Evolutionary conservation across 2,113 vertebrate genomes (phyloP).

Genomic region (Perca fluviatilis): DNA sequence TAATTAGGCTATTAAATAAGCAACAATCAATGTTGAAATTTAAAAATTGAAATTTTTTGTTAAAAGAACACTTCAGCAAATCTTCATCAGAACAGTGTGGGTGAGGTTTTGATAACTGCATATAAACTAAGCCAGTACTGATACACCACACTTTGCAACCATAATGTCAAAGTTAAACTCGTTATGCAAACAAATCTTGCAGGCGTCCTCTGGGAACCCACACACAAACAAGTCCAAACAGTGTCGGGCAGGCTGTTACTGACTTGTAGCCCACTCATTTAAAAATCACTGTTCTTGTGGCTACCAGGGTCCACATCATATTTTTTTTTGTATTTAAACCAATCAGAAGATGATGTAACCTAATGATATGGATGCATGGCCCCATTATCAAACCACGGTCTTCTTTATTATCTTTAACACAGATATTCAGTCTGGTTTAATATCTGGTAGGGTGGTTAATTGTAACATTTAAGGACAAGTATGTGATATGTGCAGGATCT

Average conservation of each 20-base stretch:
- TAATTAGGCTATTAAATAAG: neutral
- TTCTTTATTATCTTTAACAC: neutral
- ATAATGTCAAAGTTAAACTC: neutral
- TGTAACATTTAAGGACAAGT: neutral
- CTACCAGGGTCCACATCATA: neutral
- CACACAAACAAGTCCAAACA: neutral
- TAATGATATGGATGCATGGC: too few species aligned
- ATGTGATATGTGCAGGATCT: neutral
- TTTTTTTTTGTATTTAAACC: too few species aligned
- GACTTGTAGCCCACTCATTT: neutral
- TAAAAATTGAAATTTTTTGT: too few species aligned
- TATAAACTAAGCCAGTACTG: conserved; percentile 1
- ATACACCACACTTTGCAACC: neutral
- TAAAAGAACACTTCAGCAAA: neutral
- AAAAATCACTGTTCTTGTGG: neutral
- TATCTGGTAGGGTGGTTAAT: neutral
- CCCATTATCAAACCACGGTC: neutral
- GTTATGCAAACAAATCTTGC: neutral
- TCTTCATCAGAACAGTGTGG: neutral
- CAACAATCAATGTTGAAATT: neutral
- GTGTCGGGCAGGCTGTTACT: neutral
- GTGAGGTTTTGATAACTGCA: neutral
- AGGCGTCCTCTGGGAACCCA: neutral
- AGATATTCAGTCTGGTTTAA: neutral
- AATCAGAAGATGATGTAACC: too few species aligned